A percentile compares a stretch with the other conserved stretches of the same genome.
These are phyloP conservation scores for Ophion costatus DNA, from an alignment of 2,888 invertebrate species.

Conservation along the genomic window DNA sequence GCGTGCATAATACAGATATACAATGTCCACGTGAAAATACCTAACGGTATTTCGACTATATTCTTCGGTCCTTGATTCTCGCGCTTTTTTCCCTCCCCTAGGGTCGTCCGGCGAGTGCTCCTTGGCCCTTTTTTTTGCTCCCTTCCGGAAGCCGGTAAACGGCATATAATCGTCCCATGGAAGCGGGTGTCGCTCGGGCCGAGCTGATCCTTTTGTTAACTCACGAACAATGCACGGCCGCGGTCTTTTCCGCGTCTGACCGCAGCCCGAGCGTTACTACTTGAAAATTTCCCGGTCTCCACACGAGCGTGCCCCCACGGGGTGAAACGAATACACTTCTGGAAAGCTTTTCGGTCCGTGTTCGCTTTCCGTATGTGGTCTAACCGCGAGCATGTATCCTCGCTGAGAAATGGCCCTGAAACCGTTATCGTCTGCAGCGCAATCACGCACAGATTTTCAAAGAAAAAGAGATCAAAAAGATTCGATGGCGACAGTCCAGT, in stretches of 20 bases:
- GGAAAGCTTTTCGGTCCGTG: conserved; percentile 49
- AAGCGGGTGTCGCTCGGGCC: conserved; percentile 57
- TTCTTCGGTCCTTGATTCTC: conserved; percentile 46
- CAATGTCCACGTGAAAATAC: background rate
- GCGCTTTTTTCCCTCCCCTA: conserved; percentile 44
- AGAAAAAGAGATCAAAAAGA: conserved; percentile 26
- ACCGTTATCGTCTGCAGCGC: conserved; percentile 24
- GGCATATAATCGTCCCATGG: conserved; percentile 77
- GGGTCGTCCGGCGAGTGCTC: conserved; percentile 56
- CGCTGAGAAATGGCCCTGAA: conserved; percentile 40
- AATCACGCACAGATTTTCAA: conserved; percentile 41
- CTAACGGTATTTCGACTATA: conserved; percentile 53
- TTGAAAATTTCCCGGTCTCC: conserved; percentile 62
- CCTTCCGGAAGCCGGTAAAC: conserved; percentile 72
- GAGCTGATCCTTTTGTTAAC: conserved; percentile 76
- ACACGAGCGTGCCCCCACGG: conserved; percentile 21
- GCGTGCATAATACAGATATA: background rate
- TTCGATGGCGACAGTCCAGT: background rate
- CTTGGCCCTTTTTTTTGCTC: conserved; percentile 51
- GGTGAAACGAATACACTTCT: conserved; percentile 21
- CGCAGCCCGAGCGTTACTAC: conserved; percentile 70
- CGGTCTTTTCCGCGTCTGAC: conserved; percentile 68
- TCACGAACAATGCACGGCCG: conserved; percentile 74
- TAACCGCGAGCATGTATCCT: conserved; percentile 46
- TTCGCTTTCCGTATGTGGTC: conserved; percentile 47